Conservation (phyloP, 2,888 invertebrate species). For the Rhogogaster chlorosoma region DNA sequence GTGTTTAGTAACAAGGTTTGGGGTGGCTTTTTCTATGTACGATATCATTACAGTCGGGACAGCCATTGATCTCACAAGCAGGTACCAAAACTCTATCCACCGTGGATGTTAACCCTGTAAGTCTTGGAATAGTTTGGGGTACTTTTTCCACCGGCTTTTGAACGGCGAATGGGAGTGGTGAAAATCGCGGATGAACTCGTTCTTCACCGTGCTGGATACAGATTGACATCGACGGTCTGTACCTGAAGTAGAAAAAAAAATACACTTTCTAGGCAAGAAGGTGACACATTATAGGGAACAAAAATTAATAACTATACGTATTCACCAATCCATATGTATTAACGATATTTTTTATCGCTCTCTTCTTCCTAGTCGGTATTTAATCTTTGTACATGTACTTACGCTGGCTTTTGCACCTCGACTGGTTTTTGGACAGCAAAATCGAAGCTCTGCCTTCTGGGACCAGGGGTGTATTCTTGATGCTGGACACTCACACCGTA, state of each 20-base stretch:
- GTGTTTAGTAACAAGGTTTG: background rate
- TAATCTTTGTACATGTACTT: background rate
- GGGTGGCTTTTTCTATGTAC: no score
- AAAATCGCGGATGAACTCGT: background rate
- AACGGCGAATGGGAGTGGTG: constrained; percentile 24
- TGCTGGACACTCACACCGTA: constrained; percentile 57
- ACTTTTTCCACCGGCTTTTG: constrained; percentile 13
- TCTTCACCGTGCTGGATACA: background rate
- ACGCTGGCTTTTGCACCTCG: background rate
- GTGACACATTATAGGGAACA: background rate
- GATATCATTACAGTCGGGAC: constrained; percentile 29
- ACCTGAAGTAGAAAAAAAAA: background rate
- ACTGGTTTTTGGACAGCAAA: constrained; percentile 28
- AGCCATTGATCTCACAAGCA: constrained; percentile 55
- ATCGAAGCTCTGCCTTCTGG: constrained; percentile 14
- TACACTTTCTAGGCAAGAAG: background rate
- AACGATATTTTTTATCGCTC: background rate
- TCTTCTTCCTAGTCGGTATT: background rate
- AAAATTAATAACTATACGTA: background rate
- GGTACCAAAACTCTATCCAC: constrained; percentile 63
- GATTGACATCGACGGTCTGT: constrained; percentile 18
- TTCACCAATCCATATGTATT: background rate
- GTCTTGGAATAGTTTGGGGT: background rate
- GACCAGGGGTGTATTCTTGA: background rate
- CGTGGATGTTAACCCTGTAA: constrained; percentile 58